Base-by-base conservation (phyloP, 2,888 invertebrate species). In the Nomada hirtipes region DNA sequence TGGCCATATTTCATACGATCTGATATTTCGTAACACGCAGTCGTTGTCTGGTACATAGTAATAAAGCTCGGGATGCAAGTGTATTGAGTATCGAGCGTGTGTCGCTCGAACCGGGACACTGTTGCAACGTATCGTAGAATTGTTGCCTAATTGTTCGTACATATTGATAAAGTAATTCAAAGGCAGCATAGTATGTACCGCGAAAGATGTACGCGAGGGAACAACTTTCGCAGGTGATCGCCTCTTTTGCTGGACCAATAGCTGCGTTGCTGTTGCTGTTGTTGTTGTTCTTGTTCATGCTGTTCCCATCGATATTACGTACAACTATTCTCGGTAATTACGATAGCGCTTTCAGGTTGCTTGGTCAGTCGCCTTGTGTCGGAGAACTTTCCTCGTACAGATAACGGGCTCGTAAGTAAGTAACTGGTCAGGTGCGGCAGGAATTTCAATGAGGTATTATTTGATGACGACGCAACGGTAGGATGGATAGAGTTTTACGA, bases 111-210 rank as follows among this genome's bases (percentile, higher is more conserved):
- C 36, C 36, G 36, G 36, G 7, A 36, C 47, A 15, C 13, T 15
- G 11, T 15, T 13, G 13, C 47, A 9, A 15, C 53, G 13, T 11
- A 9, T 53, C 67, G 15, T 23, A 36, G n/a, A 73, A 73, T 73
- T 50, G 70, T 59, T 77, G 85, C 77, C 82, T 82, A 85, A 87
- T 86, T 53, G 87, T 72, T 70, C 53, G 55, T 50, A 55, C 57
- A 50, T 15, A 65, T 20, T 15, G 52, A 70, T 53, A 23, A 75
- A 60, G 59, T 47, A 36, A 20, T 20, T 42, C 65, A 36, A 57
- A 23, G 63, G 26, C 42, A 23, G 7, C 18, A 4, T 26, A 52
- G 2, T 23, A 57, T 57, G 36, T 65, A 60, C 26, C 23, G 63
- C 29, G 29, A 64, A 60, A 36, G 15, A 15, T 23, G 59, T 11